phyloP scores from a whole-genome alignment of 2,797 vertebrate species.

The Malacoraja senta region DNA sequence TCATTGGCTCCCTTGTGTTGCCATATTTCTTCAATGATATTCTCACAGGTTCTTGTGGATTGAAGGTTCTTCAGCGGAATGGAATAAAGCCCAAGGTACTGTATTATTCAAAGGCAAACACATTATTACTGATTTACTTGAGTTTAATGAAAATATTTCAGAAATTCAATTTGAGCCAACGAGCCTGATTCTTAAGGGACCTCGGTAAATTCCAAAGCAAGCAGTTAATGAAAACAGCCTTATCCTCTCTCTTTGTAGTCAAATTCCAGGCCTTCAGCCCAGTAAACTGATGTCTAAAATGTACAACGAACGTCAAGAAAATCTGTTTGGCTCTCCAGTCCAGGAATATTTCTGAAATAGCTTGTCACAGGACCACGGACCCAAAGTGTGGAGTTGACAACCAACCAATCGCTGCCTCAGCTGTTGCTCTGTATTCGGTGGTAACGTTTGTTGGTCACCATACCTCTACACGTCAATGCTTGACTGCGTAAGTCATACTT shows the following conservation, averaged over 20 bases:
- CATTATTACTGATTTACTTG: constrained; percentile 1
- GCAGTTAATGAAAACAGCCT: constrained; percentile 22
- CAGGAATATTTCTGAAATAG: background rate
- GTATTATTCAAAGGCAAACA: constrained; percentile 14
- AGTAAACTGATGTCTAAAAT: background rate
- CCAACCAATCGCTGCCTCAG: background rate
- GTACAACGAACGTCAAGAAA: background rate
- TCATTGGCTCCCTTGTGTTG: background rate
- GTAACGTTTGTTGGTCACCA: background rate
- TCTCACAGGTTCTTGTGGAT: background rate
- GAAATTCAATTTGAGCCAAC: background rate
- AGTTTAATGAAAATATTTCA: constrained; percentile 24
- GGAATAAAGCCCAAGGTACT: background rate
- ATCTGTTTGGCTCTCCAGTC: background rate
- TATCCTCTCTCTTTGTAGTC: background rate
- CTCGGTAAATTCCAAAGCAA: constrained; percentile 9
- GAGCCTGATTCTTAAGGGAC: background rate
- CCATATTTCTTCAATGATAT: background rate
- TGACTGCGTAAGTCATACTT: background rate
- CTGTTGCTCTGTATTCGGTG: background rate
- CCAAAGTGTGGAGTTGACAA: background rate
- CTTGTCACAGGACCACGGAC: background rate
- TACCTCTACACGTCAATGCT: background rate
- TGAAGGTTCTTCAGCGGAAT: background rate
- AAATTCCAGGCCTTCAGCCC: background rate